These are phyloP conservation scores for Pseudococcus jackbeardsleyi DNA, from an alignment of 2,888 invertebrate species.

Conservation along the genomic window DNA sequence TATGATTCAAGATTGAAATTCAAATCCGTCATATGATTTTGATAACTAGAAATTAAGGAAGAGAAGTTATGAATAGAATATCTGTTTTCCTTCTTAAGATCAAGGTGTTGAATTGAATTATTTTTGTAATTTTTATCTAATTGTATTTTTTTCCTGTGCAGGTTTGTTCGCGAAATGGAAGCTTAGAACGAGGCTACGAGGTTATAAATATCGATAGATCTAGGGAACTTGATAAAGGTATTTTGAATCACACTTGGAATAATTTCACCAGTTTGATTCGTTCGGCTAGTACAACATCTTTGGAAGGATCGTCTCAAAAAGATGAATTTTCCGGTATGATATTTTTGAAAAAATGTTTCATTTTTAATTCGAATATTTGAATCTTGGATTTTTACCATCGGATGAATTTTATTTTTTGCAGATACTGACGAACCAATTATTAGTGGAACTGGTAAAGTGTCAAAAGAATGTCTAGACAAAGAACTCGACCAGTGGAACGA, in stretches of 20 bases:
- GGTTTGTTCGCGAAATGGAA: slow-evolving; percentile 56
- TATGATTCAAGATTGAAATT: neutral
- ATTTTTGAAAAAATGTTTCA: neutral
- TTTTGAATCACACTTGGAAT: slow-evolving; percentile 78
- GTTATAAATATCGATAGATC: slow-evolving; percentile 84
- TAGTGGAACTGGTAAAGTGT: slow-evolving; percentile 98
- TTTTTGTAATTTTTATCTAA: neutral
- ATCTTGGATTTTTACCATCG: slow-evolving; percentile 5
- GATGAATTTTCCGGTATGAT: slow-evolving; percentile 79
- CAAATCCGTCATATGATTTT: neutral
- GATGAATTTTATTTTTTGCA: slow-evolving; percentile 68
- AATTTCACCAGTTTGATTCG: slow-evolving; percentile 81
- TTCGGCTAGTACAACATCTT: slow-evolving; percentile 80
- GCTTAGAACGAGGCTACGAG: slow-evolving; percentile 77
- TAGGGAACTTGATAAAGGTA: slow-evolving; percentile 81
- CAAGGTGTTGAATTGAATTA: neutral
- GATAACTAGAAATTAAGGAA: neutral
- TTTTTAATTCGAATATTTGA: neutral
- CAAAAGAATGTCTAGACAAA: slow-evolving; percentile 94
- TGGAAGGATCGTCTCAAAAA: slow-evolving; percentile 82
- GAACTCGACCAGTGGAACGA: slow-evolving; percentile 95
- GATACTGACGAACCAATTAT: slow-evolving; percentile 95
- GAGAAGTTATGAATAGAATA: neutral
- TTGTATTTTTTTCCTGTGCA: neutral
- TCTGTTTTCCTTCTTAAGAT: neutral